Evolutionary conservation across 2,113 vertebrate species (phyloP).

Genomic region (Grammomys surdaster): DNA sequence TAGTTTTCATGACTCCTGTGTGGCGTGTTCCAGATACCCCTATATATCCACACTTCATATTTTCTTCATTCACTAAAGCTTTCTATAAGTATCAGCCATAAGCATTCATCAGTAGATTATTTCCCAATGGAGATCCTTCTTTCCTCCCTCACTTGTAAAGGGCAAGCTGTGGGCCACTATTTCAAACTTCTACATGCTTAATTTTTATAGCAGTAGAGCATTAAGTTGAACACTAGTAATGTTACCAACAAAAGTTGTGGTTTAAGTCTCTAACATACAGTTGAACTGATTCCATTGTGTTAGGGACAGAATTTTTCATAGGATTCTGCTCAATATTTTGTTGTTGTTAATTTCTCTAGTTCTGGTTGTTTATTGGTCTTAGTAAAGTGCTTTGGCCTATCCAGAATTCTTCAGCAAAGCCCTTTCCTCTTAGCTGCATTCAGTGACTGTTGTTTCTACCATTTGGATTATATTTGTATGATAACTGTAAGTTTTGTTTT

Average conservation of each 20-base stretch:
- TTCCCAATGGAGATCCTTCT: too few relatives aligned
- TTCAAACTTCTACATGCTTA: background rate
- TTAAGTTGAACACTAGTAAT: background rate
- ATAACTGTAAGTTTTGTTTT: background rate
- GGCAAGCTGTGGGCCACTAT: background rate
- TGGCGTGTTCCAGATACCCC: background rate
- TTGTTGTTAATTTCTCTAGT: background rate
- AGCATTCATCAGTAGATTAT: background rate
- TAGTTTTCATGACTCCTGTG: background rate
- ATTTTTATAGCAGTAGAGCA: background rate
- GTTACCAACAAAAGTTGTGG: background rate
- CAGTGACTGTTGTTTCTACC: background rate
- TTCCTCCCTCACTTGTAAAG: background rate
- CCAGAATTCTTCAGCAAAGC: background rate
- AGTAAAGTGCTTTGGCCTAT: background rate
- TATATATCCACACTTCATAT: background rate
- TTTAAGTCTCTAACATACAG: background rate
- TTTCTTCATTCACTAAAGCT: background rate
- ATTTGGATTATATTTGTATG: background rate
- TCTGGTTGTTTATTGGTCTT: background rate
- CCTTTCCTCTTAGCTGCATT: background rate
- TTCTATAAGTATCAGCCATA: background rate
- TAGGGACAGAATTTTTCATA: background rate
- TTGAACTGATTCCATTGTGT: background rate
- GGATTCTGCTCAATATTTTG: background rate